These are phyloP conservation scores for Callosobruchus maculatus DNA, from an alignment of 2,888 invertebrate genomes.

Conservation along the genomic window DNA sequence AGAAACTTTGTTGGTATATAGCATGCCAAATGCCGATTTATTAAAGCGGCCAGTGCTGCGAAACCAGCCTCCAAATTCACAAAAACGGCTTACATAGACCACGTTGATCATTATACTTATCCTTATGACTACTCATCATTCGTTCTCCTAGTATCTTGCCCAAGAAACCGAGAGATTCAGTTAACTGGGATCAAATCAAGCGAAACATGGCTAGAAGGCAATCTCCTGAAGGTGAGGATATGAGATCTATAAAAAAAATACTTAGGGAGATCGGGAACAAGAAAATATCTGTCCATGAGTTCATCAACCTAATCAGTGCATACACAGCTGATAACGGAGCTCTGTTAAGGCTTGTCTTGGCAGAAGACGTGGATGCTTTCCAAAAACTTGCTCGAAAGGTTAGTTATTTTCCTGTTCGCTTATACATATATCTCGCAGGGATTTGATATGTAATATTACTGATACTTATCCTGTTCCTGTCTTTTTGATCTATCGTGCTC, in stretches of 20 bases:
- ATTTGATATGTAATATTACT: too few relatives aligned
- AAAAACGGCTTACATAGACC: too few relatives aligned
- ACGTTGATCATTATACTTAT: too few relatives aligned
- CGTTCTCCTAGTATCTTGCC: slow-evolving; percentile 18
- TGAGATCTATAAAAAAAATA: slow-evolving; percentile 34
- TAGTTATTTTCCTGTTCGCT: neutral
- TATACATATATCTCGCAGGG: too few relatives aligned
- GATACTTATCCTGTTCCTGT: too few relatives aligned
- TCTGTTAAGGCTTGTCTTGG: slow-evolving; percentile 35
- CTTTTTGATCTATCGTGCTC: too few relatives aligned
- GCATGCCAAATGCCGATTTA: too few relatives aligned
- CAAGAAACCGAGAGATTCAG: slow-evolving; percentile 13
- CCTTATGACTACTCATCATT: neutral
- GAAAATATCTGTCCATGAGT: slow-evolving; percentile 40
- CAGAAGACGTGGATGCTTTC: slow-evolving; percentile 40
- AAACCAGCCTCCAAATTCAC: too few relatives aligned
- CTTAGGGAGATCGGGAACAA: slow-evolving; percentile 27
- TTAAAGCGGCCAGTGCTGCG: too few relatives aligned
- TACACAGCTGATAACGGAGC: slow-evolving; percentile 44
- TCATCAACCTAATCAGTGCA: slow-evolving; percentile 40
- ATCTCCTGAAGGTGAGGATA: slow-evolving; percentile 41
- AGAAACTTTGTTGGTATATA: too few relatives aligned
- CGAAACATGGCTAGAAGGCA: slow-evolving; percentile 37
- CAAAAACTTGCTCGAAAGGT: slow-evolving; percentile 37
- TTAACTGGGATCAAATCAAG: slow-evolving; percentile 32